phyloP scores from a whole-genome alignment of 2,797 vertebrate species.

The Sebastiscus tertius region DNA sequence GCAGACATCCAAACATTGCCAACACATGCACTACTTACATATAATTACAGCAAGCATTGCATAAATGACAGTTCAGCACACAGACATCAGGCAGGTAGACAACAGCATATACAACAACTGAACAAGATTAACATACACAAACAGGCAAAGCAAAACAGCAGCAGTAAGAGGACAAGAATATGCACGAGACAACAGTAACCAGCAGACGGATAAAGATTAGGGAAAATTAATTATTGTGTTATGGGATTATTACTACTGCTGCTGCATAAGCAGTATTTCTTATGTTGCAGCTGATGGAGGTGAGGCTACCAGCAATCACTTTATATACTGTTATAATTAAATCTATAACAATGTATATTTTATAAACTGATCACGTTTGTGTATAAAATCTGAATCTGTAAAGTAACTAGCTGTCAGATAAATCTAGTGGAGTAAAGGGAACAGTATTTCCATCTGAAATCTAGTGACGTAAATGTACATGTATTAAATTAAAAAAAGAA shows the following conservation, averaged over 20 bases:
- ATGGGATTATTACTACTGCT: neutral
- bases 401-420: neutral
- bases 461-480: neutral
- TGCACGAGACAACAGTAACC: neutral
- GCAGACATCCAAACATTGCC: neutral
- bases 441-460: neutral
- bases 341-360: neutral
- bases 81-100: neutral
- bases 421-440: no score
- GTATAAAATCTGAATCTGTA: neutral
- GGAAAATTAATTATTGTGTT: neutral
- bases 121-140: neutral
- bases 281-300: neutral
- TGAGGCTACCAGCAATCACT: neutral
- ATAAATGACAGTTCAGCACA: neutral
- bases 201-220: neutral
- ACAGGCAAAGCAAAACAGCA: neutral
- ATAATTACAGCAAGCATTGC: neutral
- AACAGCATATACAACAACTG: neutral
- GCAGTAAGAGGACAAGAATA: neutral
- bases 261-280: neutral
- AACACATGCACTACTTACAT: neutral
- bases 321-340: neutral
- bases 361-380: neutral
- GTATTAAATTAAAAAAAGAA: neutral